Percentiles rank a stretch among this genome's conserved stretches.
These are phyloP conservation scores for Aplodontia rufa DNA, from an alignment of 2,113 vertebrate species.

Conservation along the genomic window DNA sequence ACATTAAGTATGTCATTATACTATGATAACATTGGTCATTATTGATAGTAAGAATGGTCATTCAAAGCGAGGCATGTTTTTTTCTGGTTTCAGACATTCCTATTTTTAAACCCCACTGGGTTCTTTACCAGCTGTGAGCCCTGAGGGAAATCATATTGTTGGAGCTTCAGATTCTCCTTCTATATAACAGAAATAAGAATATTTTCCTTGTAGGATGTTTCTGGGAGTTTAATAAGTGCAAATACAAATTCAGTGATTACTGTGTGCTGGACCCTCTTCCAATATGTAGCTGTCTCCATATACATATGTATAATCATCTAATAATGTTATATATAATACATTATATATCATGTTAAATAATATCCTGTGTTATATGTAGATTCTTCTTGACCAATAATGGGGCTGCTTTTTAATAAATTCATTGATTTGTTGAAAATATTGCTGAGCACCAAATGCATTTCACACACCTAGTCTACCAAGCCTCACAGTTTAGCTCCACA, in stretches of 20 bases:
- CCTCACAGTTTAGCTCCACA: neutral
- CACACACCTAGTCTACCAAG: neutral
- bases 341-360: neutral
- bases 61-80: neutral
- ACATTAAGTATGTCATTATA: neutral
- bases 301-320: neutral
- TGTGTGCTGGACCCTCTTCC: neutral
- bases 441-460: neutral
- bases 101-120: neutral
- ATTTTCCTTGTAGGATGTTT: neutral
- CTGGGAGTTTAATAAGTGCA: neutral
- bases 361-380: neutral
- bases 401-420: neutral
- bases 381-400: neutral
- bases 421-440: neutral
- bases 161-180: neutral
- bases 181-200: neutral
- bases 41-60: neutral
- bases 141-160: neutral
- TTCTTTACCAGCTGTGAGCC: neutral
- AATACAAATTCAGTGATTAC: neutral
- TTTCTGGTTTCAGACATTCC: neutral
- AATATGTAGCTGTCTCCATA: neutral
- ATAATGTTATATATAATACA: neutral
- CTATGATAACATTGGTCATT: neutral